phyloP scores from a whole-genome alignment of 2,797 vertebrate species.

The Pangasius djambal region DNA sequence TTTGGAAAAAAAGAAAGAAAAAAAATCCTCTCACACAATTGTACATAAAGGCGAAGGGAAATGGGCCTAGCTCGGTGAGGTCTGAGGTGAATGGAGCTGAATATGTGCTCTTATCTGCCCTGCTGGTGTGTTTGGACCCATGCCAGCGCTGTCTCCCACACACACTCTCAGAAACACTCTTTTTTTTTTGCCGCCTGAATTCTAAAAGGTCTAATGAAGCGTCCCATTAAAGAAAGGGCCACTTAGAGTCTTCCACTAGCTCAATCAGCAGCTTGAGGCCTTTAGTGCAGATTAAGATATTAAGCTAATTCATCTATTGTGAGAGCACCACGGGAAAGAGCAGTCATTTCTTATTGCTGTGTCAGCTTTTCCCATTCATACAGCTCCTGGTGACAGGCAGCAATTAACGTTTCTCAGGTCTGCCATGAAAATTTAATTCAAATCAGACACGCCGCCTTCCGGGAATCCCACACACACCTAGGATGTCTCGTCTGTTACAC shows the following conservation, averaged over 20 bases:
- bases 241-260: constrained; percentile 25
- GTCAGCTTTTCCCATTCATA: constrained; percentile 51
- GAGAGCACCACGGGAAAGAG: constrained; percentile 22
- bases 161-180: background rate
- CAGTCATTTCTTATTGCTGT: constrained; percentile 44
- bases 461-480: constrained; percentile 26
- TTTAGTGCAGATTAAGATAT: constrained; percentile 58
- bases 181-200: constrained; percentile 11
- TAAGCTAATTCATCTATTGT: constrained; percentile 55
- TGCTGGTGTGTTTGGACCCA: background rate
- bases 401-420: constrained; percentile 53
- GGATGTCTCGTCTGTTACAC: background rate
- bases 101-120: background rate
- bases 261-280: constrained; percentile 27
- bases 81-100: constrained; percentile 3
- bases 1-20: background rate
- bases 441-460: constrained; percentile 36
- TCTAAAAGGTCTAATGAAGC: constrained; percentile 27
- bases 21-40: background rate
- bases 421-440: constrained; percentile 53
- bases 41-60: constrained; percentile 1
- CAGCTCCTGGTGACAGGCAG: constrained; percentile 47
- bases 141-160: background rate
- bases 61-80: background rate
- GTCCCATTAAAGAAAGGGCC: constrained; percentile 14